Evolutionary conservation across 1,140 invertebrate species (phyloP).

Genomic region (Wiebesia pumilae): DNA sequence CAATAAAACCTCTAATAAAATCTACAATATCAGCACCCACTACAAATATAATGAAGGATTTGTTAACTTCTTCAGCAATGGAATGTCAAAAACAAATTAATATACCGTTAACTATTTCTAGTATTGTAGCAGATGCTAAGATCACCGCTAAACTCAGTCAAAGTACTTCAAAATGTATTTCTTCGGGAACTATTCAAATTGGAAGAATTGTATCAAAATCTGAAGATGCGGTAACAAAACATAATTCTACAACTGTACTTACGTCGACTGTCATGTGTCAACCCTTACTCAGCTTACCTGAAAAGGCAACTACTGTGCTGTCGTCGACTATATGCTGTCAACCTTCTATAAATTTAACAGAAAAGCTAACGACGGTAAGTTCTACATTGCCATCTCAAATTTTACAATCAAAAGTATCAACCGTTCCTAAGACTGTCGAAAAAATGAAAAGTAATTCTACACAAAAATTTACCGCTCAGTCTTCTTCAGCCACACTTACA

Average conservation of each 20-base stretch:
- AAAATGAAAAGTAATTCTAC: slow-evolving; percentile 33
- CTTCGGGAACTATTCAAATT: slow-evolving; percentile 36
- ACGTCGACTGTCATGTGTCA: neutral
- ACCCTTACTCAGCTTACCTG: neutral
- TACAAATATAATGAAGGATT: slow-evolving; percentile 56
- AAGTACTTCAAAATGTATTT: slow-evolving; percentile 57
- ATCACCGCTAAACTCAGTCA: slow-evolving; percentile 66
- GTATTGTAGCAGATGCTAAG: slow-evolving; percentile 67
- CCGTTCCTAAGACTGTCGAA: slow-evolving; percentile 9
- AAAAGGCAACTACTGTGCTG: slow-evolving; percentile 3
- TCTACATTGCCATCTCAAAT: slow-evolving; percentile 33
- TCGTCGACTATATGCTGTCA: neutral
- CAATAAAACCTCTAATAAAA: slow-evolving; percentile 30
- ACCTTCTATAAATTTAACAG: slow-evolving; percentile 23
- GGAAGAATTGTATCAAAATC: slow-evolving; percentile 30
- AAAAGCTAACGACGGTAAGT: slow-evolving; percentile 36
- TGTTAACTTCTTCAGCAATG: slow-evolving; percentile 43
- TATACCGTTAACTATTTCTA: slow-evolving; percentile 60
- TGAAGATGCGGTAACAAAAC: slow-evolving; percentile 25
- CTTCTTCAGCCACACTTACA: slow-evolving; percentile 65
- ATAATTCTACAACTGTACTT: neutral
- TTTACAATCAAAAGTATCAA: slow-evolving; percentile 37
- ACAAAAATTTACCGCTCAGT: slow-evolving; percentile 55
- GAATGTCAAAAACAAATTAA: slow-evolving; percentile 57
- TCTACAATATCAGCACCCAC: slow-evolving; percentile 32